phyloP scores from a whole-genome alignment of 2,797 vertebrate species.

The Schizothorax lantsangensis region DNA sequence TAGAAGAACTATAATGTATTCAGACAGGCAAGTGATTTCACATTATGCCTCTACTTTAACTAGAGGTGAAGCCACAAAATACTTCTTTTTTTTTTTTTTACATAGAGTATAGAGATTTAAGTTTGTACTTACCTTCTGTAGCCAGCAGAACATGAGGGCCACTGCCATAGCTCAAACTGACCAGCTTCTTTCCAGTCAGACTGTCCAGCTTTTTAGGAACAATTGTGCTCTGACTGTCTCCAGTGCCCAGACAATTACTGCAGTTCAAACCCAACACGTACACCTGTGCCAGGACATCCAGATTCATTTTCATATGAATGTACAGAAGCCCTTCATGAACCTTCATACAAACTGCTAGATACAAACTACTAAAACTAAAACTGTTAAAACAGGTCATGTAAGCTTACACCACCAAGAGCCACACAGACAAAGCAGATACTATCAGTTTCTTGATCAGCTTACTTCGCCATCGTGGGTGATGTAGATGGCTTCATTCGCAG shows the following conservation, averaged over 20 bases:
- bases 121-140: conserved; percentile 84
- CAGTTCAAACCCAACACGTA: conserved; percentile 94
- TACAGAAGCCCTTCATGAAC: not conserved
- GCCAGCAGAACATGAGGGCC: conserved; percentile 92
- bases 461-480: conserved; percentile 90
- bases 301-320: not conserved
- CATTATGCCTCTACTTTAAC: not conserved
- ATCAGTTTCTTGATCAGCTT: conserved; percentile 61
- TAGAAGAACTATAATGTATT: not conserved
- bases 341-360: not conserved
- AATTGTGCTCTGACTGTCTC: conserved; percentile 93
- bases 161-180: conserved; percentile 92
- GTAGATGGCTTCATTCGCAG: conserved; percentile 93
- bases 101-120: not conserved
- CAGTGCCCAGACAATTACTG: conserved; percentile 94
- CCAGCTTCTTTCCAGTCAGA: conserved; percentile 92
- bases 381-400: not conserved
- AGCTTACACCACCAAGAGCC: not conserved
- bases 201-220: conserved; percentile 92
- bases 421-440: conserved; percentile 7
- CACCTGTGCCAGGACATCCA: conserved; percentile 77
- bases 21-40: not conserved
- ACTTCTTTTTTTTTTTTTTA: not conserved
- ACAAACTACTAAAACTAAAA: too few relatives aligned
- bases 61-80: not conserved